Conservation (phyloP, 2,888 invertebrate genomes). For the Conomelus anceps region DNA sequence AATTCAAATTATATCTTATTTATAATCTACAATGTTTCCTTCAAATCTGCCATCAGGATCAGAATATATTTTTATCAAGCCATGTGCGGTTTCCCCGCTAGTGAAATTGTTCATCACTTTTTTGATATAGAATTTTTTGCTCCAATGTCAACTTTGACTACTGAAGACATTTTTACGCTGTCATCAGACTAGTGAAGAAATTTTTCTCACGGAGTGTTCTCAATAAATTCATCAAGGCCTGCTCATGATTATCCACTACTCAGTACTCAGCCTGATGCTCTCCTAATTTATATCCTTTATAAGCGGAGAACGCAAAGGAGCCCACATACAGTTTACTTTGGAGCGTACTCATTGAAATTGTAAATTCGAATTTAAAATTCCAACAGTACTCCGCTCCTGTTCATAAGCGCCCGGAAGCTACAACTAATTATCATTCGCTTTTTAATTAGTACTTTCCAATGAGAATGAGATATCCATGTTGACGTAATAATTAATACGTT, state of each 20-base stretch:
- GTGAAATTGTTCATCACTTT: too few relatives aligned
- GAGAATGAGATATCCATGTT: not conserved
- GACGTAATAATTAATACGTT: not conserved
- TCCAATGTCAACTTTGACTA: not conserved
- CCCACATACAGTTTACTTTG: not conserved
- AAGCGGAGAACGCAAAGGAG: not conserved
- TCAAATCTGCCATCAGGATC: not conserved
- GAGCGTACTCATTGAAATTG: not conserved
- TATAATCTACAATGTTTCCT: not conserved
- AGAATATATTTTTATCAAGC: not conserved
- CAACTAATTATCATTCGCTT: not conserved
- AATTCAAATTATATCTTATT: too few relatives aligned
- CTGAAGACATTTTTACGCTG: not conserved
- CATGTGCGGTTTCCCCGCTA: too few relatives aligned
- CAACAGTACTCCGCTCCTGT: not conserved
- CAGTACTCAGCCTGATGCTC: too few relatives aligned
- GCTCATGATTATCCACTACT: not conserved
- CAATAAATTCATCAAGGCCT: not conserved
- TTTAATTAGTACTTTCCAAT: not conserved
- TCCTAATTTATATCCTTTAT: not conserved
- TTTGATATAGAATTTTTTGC: not conserved
- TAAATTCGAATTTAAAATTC: not conserved
- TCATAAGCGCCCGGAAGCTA: not conserved
- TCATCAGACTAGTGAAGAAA: not conserved
- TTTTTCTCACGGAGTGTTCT: not conserved